phyloP scores from a whole-genome alignment of 2,888 invertebrate genomes.

The Argyresthia goedartella region DNA sequence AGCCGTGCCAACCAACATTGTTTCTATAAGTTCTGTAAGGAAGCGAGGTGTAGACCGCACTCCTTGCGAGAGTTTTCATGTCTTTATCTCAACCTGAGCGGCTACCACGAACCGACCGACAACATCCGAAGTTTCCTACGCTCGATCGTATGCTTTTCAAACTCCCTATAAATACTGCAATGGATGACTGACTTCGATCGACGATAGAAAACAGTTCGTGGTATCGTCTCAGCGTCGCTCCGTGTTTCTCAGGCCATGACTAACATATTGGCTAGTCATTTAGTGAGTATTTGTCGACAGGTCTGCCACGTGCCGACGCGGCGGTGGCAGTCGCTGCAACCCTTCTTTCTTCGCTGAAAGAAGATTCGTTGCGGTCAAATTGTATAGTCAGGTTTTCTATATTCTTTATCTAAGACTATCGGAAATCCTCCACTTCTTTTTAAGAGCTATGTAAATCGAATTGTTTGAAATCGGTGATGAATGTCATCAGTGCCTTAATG shows the following conservation, averaged over 20 bases:
- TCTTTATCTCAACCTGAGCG: too few species aligned
- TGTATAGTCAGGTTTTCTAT: constrained; percentile 43
- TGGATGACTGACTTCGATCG: too few species aligned
- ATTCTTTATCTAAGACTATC: constrained; percentile 53
- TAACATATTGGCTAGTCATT: constrained; percentile 37
- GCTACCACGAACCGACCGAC: too few species aligned
- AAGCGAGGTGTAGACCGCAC: too few species aligned
- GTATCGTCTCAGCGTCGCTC: background rate
- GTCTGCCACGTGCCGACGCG: constrained; percentile 2
- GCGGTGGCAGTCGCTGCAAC: constrained; percentile 29
- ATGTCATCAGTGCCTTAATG: constrained; percentile 59
- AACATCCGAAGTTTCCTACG: too few species aligned
- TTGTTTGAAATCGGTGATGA: constrained; percentile 4
- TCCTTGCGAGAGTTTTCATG: too few species aligned
- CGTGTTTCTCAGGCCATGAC: constrained; percentile 23
- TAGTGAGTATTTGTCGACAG: constrained; percentile 5
- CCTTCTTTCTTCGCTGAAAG: constrained; percentile 54
- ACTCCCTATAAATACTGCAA: too few species aligned
- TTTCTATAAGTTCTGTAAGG: background rate
- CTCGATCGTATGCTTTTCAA: too few species aligned
- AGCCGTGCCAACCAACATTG: background rate
- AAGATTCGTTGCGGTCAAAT: constrained; percentile 38
- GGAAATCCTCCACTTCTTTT: constrained; percentile 41
- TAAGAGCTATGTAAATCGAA: constrained; percentile 5
- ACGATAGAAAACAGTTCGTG: too few species aligned